Evolutionary conservation across 2,888 invertebrate species (phyloP), one percentile per base, ranked within the genome.

Genomic region (Meteorus colon): DNA sequence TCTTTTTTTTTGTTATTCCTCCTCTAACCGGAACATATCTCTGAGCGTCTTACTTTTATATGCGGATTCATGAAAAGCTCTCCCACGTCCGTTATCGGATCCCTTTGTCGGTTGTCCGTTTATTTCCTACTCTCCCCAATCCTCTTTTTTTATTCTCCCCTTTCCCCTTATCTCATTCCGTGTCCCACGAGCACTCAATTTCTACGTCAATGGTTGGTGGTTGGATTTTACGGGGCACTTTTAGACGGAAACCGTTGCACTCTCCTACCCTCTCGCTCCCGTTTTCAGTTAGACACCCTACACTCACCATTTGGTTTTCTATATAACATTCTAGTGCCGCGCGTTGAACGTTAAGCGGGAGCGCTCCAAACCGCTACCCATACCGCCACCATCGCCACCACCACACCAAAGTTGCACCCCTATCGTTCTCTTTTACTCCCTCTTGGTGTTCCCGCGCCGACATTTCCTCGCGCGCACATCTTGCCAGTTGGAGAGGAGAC

Each of bases 401-500:
- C 16, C 16, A 48, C 5, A 55, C 55, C 55, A 48, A 48, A 10
- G 48, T 48, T 16, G 48, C 48, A 48, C 48, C 55, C 55, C 55
- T 55, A 55, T 55, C 55, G 55, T 55, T 55, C 55, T 19, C 55
- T 55, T 55, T 55, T 19, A 55, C 19, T 55, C 55, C 55, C 55
- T 24, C 19, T 55, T 19, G 8, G 19, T 55, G 19, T 55, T 55
- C 10, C n/a, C 55, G n/a, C 19, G 8, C 19, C 55, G 55, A 55
- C 55, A 14, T 75, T 45, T 75, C 71, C 65, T 66, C 70, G 71
- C 70, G 63, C 66, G 71, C 67, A 67, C 75, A 67, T 72, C 75
- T 76, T 72, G 48, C 75, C 62, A 59, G 75, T 72, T 72, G 75
- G 85, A 84, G 71, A 84, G 85, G 86, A 83, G 85, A 84, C 83